Percentiles rank a stretch among this genome's conserved stretches.
Conservation (phyloP, 2,888 invertebrate species). For the Diarsia mendica region DNA sequence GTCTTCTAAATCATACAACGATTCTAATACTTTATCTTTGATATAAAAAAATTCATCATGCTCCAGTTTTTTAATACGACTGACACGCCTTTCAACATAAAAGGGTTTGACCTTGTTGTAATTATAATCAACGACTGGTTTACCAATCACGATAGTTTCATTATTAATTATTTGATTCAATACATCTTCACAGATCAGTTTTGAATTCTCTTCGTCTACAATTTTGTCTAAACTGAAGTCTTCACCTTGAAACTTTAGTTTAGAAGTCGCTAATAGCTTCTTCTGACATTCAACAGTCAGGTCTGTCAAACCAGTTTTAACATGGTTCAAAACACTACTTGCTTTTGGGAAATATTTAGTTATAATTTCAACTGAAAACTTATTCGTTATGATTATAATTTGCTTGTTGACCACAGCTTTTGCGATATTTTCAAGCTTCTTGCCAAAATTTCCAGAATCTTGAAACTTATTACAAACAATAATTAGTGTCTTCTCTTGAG, state of each 20-base stretch:
- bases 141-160: slow-evolving; percentile 25
- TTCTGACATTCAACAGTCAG: slow-evolving; percentile 37
- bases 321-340: slow-evolving; percentile 8
- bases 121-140: not conserved
- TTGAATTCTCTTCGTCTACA: slow-evolving; percentile 16
- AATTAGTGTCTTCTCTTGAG: slow-evolving; percentile 5
- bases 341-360: slow-evolving; percentile 14
- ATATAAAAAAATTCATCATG: not conserved
- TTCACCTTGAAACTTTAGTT: slow-evolving; percentile 46
- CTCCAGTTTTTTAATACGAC: not conserved
- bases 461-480: slow-evolving; percentile 9
- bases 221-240: slow-evolving; percentile 37
- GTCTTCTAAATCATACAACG: slow-evolving; percentile 4
- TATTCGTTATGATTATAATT: slow-evolving; percentile 9
- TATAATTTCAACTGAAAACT: slow-evolving; percentile 2
- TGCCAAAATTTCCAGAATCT: not conserved
- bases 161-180: slow-evolving; percentile 34
- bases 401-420: slow-evolving; percentile 14
- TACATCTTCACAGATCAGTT: slow-evolving; percentile 29
- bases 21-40: slow-evolving; percentile 4
- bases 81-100: slow-evolving; percentile 36
- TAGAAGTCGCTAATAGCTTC: slow-evolving; percentile 20
- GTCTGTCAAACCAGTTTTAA: slow-evolving; percentile 28
- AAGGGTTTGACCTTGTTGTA: slow-evolving; percentile 33
- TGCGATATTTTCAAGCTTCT: not conserved